Evolutionary conservation across 2,888 invertebrate species (phyloP), one percentile per base, ranked within the genome.

Genomic region (Augochlorella aurata): DNA sequence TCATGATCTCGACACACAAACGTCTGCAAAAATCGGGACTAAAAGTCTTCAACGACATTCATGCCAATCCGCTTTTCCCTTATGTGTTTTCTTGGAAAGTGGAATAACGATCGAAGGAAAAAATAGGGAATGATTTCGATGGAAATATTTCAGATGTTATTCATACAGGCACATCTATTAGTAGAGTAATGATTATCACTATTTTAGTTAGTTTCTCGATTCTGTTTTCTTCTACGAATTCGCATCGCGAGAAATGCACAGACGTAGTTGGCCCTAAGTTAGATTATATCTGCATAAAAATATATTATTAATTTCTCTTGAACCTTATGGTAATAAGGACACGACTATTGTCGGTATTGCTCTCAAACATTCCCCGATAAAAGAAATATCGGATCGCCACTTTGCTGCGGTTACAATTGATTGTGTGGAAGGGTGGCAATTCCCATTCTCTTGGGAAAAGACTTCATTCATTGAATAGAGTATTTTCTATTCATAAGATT

Each of bases 11-110:
- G 21, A 44, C 58, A 52, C 70, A 69, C 81, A 81, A 69, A 78
- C 78, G 75, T 78, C 74, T 81, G 79, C 85, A 87, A 90, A 88
- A 85, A 80, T 61, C 78, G 79, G 58, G 87, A 68, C 74, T 83
- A 85, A 68, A 76, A 58, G 58, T 65, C 66, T 82, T 77, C 38
- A 49, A 61, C 50, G 47, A 70, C 73, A 67, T 70, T 80, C 63
- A 47, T 77, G 66, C 52, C 52, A 75, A 21, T 76, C 72, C 52
- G 70, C 63, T 21, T 50, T 45, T 76, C 50, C 50, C 52, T 74
- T 61, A 24, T 49, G 45, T 50, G 29, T 38, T 61, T 63, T 12
- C 38, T 21, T 47, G 49, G 45, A 50, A 50, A 68, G 67, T 74
- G 47, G 24, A 50, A 75, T 49, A 58, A 61, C 49, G 67, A 78